Percentiles rank a stretch among this genome's conserved stretches.
Conservation (phyloP, 1,140 invertebrate genomes). For the Sinonovacula constricta region DNA sequence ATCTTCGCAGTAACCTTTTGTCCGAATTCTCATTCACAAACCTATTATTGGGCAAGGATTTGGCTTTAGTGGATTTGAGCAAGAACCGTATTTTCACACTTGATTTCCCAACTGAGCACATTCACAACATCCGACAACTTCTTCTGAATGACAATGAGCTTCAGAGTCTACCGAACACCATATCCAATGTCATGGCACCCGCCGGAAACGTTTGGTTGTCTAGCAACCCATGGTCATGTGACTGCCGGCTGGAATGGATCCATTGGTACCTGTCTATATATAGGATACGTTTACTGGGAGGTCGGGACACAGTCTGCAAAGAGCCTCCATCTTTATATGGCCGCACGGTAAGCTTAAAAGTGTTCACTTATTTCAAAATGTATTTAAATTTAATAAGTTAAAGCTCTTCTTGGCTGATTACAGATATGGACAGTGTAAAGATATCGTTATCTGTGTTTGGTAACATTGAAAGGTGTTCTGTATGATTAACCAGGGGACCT, state of each 20-base stretch:
- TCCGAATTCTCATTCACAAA: slow-evolving; percentile 27
- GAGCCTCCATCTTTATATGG: slow-evolving; percentile 25
- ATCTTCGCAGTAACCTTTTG: slow-evolving; percentile 45
- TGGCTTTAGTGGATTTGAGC: slow-evolving; percentile 35
- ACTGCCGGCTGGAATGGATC: slow-evolving; percentile 52
- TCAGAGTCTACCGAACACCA: slow-evolving; percentile 14
- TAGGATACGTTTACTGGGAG: slow-evolving; percentile 17
- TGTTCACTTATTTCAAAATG: too few relatives aligned
- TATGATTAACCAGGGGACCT: too few relatives aligned
- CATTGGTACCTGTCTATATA: slow-evolving; percentile 20
- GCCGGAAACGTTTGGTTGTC: slow-evolving; percentile 26
- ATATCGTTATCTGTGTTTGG: too few relatives aligned
- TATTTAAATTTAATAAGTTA: too few relatives aligned
- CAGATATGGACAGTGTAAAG: too few relatives aligned
- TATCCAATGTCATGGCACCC: slow-evolving; percentile 27
- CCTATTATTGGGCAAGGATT: slow-evolving; percentile 14
- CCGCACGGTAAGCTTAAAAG: slow-evolving; percentile 31
- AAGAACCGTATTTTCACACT: slow-evolving; percentile 22
- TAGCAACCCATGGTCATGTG: slow-evolving; percentile 55
- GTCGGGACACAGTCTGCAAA: slow-evolving; percentile 29
- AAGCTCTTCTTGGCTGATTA: too few relatives aligned
- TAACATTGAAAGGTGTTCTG: too few relatives aligned
- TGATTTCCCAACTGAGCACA: slow-evolving; percentile 8
- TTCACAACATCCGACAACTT: slow-evolving; percentile 22
- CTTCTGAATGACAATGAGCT: slow-evolving; percentile 48